phyloP scores from a whole-genome alignment of 1,140 invertebrate species.

The Copidosoma floridanum region DNA sequence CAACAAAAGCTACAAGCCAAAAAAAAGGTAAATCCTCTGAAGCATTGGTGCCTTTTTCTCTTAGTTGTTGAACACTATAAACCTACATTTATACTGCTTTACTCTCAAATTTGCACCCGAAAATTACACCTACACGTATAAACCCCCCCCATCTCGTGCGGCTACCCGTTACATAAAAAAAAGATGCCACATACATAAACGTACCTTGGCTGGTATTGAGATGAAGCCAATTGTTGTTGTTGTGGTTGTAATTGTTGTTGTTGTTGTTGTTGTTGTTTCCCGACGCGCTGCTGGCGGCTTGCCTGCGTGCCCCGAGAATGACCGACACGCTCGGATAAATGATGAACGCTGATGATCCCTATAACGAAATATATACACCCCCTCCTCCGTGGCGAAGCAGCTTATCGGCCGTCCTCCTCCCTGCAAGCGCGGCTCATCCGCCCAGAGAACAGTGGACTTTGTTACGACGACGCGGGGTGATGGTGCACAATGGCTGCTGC shows the following conservation, averaged over 20 bases:
- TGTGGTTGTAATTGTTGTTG: not conserved
- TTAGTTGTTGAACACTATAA: too few relatives aligned
- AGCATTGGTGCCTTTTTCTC: too few relatives aligned
- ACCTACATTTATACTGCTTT: too few relatives aligned
- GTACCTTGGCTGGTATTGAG: not conserved
- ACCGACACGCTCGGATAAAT: conserved; percentile 21
- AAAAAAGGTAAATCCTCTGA: too few relatives aligned
- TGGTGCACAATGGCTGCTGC: too few relatives aligned
- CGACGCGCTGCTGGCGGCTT: not conserved
- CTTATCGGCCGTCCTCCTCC: not conserved
- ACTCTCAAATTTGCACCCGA: too few relatives aligned
- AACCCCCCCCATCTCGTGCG: too few relatives aligned
- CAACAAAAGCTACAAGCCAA: too few relatives aligned
- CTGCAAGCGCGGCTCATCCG: not conserved
- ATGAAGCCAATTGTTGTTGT: not conserved
- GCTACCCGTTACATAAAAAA: not conserved
- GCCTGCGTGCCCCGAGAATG: conserved; percentile 18
- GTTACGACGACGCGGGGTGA: not conserved
- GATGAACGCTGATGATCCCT: not conserved
- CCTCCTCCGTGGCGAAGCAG: not conserved
- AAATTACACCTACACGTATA: too few relatives aligned
- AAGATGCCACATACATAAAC: not conserved
- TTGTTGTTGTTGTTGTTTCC: not conserved
- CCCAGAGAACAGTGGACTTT: not conserved
- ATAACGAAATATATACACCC: too few relatives aligned